Evolutionary conservation across 2,888 invertebrate genomes (phyloP).

Genomic region (Meliscaeva auricollis): DNA sequence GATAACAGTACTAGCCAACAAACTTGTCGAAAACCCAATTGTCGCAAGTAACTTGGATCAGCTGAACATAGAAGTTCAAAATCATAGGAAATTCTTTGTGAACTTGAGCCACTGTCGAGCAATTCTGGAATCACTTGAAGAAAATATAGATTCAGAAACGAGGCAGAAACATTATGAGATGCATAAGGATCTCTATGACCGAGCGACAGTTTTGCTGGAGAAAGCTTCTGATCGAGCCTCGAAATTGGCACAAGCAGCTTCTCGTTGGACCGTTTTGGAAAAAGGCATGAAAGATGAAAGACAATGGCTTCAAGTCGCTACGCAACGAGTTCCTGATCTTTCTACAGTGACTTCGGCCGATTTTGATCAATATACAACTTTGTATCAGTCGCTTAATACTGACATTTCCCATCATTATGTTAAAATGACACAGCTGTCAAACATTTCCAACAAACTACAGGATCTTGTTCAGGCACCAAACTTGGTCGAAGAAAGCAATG

Average conservation of each 20-base stretch:
- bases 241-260: slow-evolving; percentile 93
- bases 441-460: slow-evolving; percentile 90
- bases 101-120: slow-evolving; percentile 94
- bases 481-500: slow-evolving; percentile 90
- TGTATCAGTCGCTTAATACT: slow-evolving; percentile 91
- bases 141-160: slow-evolving; percentile 92
- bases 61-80: slow-evolving; percentile 95
- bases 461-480: slow-evolving; percentile 90
- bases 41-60: slow-evolving; percentile 90
- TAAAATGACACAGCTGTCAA: slow-evolving; percentile 89
- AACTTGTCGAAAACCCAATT: slow-evolving; percentile 91
- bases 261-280: slow-evolving; percentile 92
- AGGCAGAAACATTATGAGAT: slow-evolving; percentile 89
- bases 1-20: slow-evolving; percentile 93
- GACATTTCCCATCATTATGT: slow-evolving; percentile 93
- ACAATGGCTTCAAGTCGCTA: slow-evolving; percentile 93
- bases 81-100: slow-evolving; percentile 94
- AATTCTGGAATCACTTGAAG: slow-evolving; percentile 93
- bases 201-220: slow-evolving; percentile 91
- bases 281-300: slow-evolving; percentile 93
- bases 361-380: slow-evolving; percentile 92
- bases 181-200: slow-evolving; percentile 91
- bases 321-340: slow-evolving; percentile 92
- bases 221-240: slow-evolving; percentile 92
- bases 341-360: slow-evolving; percentile 92